Conservation (phyloP, 2,113 vertebrate genomes). For the Leucoraja erinaceus region DNA sequence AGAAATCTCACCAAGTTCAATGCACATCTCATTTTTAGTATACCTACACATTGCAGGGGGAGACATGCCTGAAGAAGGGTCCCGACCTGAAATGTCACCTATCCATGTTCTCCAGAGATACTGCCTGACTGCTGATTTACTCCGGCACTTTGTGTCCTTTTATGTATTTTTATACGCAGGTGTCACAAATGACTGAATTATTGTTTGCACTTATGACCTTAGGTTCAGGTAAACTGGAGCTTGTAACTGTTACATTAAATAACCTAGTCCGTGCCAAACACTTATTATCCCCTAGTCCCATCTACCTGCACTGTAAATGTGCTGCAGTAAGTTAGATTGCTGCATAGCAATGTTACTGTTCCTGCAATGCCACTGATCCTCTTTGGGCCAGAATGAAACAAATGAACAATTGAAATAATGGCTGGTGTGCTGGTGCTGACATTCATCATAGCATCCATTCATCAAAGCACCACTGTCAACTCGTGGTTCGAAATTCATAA, state of each 20-base stretch:
- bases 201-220: not conserved
- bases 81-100: too few relatives aligned
- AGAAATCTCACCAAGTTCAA: not conserved
- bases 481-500: not conserved
- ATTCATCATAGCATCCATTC: not conserved
- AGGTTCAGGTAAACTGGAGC: not conserved
- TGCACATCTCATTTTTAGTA: not conserved
- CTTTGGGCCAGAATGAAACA: not conserved
- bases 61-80: too few relatives aligned
- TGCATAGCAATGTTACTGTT: not conserved
- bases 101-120: too few relatives aligned
- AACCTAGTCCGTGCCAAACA: too few relatives aligned
- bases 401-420: not conserved
- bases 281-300: too few relatives aligned
- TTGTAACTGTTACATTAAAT: not conserved
- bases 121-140: too few relatives aligned
- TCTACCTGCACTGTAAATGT: not conserved
- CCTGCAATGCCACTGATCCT: not conserved
- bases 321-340: not conserved
- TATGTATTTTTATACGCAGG: not conserved
- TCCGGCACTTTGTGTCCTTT: too few relatives aligned
- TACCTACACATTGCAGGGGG: not conserved
- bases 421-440: not conserved
- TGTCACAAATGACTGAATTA: not conserved
- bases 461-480: not conserved